Percentiles rank a stretch among this genome's conserved stretches.
phyloP scores from a whole-genome alignment of 64 coral and sea anemone species.

The Montipora foliosa region DNA sequence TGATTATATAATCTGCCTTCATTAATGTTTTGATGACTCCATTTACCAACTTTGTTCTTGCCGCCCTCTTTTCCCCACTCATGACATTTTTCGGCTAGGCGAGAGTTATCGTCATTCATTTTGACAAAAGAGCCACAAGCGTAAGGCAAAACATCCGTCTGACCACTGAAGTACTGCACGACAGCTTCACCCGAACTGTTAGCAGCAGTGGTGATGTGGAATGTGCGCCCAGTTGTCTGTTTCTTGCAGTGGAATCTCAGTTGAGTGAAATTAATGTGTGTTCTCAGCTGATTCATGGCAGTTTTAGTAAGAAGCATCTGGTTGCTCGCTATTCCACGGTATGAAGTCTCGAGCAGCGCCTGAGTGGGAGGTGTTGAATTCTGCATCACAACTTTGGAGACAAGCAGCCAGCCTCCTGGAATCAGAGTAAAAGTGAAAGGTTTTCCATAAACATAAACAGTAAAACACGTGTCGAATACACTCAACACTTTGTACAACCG shows the following conservation, averaged over 20 bases:
- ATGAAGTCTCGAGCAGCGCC: not conserved
- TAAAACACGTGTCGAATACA: too few species aligned
- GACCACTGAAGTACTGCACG: slow-evolving; percentile 2
- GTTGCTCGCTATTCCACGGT: not conserved
- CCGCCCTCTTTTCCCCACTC: not conserved
- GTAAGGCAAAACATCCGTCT: not conserved
- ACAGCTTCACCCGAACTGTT: slow-evolving; percentile 21
- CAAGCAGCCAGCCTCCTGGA: slow-evolving; percentile 9
- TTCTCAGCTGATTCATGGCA: slow-evolving; percentile 1
- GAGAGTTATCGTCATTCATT: slow-evolving; percentile 1
- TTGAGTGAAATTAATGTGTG: not conserved
- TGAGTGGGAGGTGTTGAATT: not conserved
- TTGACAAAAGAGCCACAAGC: slow-evolving; percentile 14
- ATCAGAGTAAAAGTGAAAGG: not conserved
- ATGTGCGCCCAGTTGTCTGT: not conserved
- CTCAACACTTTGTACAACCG: too few species aligned
- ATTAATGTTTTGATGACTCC: not conserved
- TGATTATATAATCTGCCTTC: not conserved
- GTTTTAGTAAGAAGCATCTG: slow-evolving; percentile 4
- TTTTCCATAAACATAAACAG: too few species aligned
- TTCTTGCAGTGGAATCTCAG: slow-evolving; percentile 9
- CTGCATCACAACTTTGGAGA: not conserved
- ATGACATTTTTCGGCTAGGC: not conserved
- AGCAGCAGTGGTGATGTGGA: slow-evolving; percentile 23
- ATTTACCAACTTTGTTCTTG: not conserved